These are phyloP conservation scores for Hypolimnas misippus DNA, from an alignment of 2,888 invertebrate species.

Conservation along the genomic window DNA sequence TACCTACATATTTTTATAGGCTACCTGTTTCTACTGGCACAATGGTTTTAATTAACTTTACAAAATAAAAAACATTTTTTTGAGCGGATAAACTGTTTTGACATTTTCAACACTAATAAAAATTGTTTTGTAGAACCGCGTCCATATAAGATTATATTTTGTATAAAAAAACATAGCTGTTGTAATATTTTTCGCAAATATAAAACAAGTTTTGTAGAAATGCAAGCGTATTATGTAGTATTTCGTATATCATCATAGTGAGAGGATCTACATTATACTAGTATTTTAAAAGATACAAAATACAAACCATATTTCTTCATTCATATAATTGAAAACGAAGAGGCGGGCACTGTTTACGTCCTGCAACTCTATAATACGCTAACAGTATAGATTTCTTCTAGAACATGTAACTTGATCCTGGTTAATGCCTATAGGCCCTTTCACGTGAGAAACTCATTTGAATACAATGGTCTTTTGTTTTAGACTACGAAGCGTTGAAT, in stretches of 20 bases:
- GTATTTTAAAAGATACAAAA: background rate
- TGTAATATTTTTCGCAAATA: too few relatives aligned
- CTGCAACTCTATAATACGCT: background rate
- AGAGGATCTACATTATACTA: too few relatives aligned
- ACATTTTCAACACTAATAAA: too few relatives aligned
- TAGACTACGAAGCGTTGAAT: background rate
- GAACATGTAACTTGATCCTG: background rate
- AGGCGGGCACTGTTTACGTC: background rate
- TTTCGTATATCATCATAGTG: too few relatives aligned
- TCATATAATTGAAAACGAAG: background rate
- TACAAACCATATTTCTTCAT: background rate
- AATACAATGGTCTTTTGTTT: conserved; percentile 6
- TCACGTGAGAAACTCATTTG: conserved; percentile 4
- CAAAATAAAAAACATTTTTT: too few relatives aligned
- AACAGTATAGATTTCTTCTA: background rate
- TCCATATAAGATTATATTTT: too few relatives aligned
- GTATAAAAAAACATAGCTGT: too few relatives aligned
- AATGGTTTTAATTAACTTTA: too few relatives aligned
- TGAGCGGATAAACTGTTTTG: too few relatives aligned
- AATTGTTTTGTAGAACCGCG: too few relatives aligned
- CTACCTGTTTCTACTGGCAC: background rate
- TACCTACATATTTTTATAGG: background rate
- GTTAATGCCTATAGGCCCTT: background rate
- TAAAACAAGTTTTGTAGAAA: too few relatives aligned
- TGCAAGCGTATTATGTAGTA: too few relatives aligned